Conservation (phyloP, 2,113 vertebrate genomes). For the Dipodomys ordii region DNA sequence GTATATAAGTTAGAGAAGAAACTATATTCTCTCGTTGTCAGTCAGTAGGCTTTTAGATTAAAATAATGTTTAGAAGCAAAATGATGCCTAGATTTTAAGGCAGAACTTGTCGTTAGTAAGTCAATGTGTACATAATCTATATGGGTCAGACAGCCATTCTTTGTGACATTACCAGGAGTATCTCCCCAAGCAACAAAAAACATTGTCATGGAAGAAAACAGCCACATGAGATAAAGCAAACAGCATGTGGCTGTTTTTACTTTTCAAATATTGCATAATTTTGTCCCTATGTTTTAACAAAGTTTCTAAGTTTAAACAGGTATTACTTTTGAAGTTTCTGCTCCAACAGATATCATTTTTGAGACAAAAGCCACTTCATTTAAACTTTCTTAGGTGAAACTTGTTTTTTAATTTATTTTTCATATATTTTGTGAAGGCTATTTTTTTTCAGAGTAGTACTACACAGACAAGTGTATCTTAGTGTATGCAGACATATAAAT, state of each 20-base stretch:
- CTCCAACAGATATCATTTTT: background rate
- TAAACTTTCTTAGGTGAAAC: background rate
- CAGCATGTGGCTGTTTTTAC: background rate
- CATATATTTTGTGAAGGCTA: background rate
- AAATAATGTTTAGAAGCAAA: slow-evolving; percentile 51
- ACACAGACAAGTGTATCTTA: slow-evolving; percentile 14
- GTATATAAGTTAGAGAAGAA: slow-evolving; percentile 24
- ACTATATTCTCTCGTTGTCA: background rate
- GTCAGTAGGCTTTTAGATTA: slow-evolving; percentile 42
- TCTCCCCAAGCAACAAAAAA: slow-evolving; percentile 69
- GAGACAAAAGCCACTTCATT: slow-evolving; percentile 46
- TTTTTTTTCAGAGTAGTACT: background rate
- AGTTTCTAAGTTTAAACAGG: slow-evolving; percentile 31
- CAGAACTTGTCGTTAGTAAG: slow-evolving; percentile 46
- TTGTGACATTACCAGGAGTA: slow-evolving; percentile 50
- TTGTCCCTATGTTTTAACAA: slow-evolving; percentile 40
- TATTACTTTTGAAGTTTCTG: slow-evolving; percentile 27
- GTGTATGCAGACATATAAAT: slow-evolving; percentile 44
- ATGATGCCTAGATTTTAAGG: slow-evolving; percentile 48
- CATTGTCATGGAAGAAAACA: slow-evolving; percentile 43
- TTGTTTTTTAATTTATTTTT: slow-evolving; percentile 51
- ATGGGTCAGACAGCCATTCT: slow-evolving; percentile 39
- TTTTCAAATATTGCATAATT: slow-evolving; percentile 53
- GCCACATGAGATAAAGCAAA: slow-evolving; percentile 41
- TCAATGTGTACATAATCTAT: slow-evolving; percentile 50